phyloP scores from a whole-genome alignment of 2,888 invertebrate species.

The Schrankia costaestrigalis region DNA sequence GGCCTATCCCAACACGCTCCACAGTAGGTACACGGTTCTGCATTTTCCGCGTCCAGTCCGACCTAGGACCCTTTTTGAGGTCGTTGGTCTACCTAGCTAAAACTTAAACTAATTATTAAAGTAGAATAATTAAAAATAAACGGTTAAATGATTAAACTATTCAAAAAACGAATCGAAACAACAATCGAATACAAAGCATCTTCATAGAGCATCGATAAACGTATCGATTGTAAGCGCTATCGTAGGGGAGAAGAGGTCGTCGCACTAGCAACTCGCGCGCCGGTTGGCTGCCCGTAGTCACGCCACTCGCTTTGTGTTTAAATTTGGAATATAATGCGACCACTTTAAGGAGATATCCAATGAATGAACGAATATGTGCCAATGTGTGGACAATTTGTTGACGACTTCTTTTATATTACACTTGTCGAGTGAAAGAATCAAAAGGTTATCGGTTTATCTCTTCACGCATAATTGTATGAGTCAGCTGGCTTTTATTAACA shows the following conservation, averaged over 20 bases:
- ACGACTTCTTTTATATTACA: constrained; percentile 10
- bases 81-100: too few relatives aligned
- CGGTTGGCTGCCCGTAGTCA: constrained; percentile 62
- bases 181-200: constrained; percentile 16
- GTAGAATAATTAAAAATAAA: neutral
- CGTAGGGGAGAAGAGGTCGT: constrained; percentile 53
- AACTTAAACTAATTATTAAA: neutral
- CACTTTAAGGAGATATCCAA: constrained; percentile 34
- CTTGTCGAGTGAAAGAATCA: constrained; percentile 9
- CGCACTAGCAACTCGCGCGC: constrained; percentile 52
- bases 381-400: constrained; percentile 21
- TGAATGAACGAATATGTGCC: constrained; percentile 40
- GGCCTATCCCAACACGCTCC: too few relatives aligned
- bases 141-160: neutral
- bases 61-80: too few relatives aligned
- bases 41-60: too few relatives aligned
- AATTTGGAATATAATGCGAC: constrained; percentile 64
- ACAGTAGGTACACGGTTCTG: too few relatives aligned
- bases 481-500: constrained; percentile 1
- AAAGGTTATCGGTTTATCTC: constrained; percentile 8
- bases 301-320: constrained; percentile 68
- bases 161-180: neutral
- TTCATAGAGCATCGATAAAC: constrained; percentile 28
- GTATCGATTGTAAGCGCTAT: constrained; percentile 32
- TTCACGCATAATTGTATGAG: constrained; percentile 3